Percentiles rank a stretch among this genome's conserved stretches.
These are phyloP conservation scores for Diploscapter pachys DNA, from an alignment of 1,140 invertebrate genomes.

Conservation along the genomic window DNA sequence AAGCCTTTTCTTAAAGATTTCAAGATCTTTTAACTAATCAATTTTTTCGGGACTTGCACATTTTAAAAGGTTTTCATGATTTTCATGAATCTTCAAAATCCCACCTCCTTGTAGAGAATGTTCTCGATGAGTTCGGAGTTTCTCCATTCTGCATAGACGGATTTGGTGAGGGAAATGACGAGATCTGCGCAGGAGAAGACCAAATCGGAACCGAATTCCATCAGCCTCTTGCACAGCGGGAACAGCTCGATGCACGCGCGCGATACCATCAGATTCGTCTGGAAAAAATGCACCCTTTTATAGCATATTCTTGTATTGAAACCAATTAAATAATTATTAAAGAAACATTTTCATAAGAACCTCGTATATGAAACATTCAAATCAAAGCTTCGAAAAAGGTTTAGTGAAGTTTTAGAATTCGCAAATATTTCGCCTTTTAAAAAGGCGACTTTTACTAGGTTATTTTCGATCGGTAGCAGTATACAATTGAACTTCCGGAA, in stretches of 20 bases:
- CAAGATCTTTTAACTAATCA: not conserved
- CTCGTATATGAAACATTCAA: too few relatives aligned
- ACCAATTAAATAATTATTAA: too few relatives aligned
- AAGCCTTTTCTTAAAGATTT: not conserved
- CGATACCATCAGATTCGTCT: constrained; percentile 18
- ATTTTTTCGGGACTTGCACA: not conserved
- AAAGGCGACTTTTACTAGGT: too few relatives aligned
- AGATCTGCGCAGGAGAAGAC: constrained; percentile 79
- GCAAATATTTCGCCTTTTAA: too few relatives aligned
- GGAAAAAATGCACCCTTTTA: not conserved
- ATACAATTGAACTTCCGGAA: too few relatives aligned
- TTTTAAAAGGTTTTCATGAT: not conserved
- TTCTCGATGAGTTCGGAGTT: constrained; percentile 11
- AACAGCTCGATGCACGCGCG: constrained; percentile 60
- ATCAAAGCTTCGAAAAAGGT: too few relatives aligned
- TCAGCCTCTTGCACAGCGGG: constrained; percentile 71
- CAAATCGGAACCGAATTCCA: constrained; percentile 76
- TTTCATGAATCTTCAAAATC: not conserved
- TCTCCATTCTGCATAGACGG: constrained; percentile 30
- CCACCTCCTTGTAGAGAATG: constrained; percentile 17
- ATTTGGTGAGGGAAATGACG: constrained; percentile 69
- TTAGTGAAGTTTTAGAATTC: too few relatives aligned
- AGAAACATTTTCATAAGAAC: too few relatives aligned
- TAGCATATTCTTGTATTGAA: too few relatives aligned
- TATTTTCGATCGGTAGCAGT: too few relatives aligned